Evolutionary conservation across 2,797 vertebrate genomes (phyloP).

Genomic region (Betta splendens): DNA sequence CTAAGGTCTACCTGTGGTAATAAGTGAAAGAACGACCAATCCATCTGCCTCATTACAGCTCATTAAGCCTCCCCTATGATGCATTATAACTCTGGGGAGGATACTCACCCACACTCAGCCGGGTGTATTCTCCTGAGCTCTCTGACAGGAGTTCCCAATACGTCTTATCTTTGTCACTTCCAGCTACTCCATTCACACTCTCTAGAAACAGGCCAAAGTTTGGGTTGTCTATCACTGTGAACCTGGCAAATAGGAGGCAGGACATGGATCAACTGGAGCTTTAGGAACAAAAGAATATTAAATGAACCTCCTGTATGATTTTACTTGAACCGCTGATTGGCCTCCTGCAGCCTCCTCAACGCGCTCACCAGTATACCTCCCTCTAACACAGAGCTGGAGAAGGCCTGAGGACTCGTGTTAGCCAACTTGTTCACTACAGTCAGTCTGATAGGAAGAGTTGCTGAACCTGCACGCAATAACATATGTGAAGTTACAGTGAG

Average conservation of each 20-base stretch:
- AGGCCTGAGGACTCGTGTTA: conserved; percentile 45
- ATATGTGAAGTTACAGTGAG: background rate
- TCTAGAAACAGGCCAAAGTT: conserved; percentile 66
- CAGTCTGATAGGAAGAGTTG: conserved; percentile 54
- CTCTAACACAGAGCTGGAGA: conserved; percentile 54
- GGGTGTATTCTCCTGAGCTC: conserved; percentile 44
- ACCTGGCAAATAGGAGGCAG: conserved; percentile 48
- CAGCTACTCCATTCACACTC: conserved; percentile 75
- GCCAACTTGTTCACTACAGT: conserved; percentile 63
- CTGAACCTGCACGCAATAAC: conserved; percentile 22
- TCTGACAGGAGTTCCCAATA: conserved; percentile 79
- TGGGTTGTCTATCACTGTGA: conserved; percentile 64
- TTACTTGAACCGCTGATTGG: conserved; percentile 65
- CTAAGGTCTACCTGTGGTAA: conserved; percentile 9
- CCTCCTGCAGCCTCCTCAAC: conserved; percentile 68
- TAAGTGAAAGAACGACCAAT: conserved; percentile 39
- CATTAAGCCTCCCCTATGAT: conserved; percentile 46
- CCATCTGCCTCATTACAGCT: conserved; percentile 55
- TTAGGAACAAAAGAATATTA: conserved; percentile 3
- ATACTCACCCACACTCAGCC: conserved; percentile 70
- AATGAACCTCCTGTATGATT: conserved; percentile 9
- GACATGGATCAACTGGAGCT: background rate
- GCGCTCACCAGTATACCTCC: conserved; percentile 71
- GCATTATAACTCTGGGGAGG: conserved; percentile 35
- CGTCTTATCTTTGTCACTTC: conserved; percentile 49